Conservation (phyloP, 2,888 invertebrate genomes). For the Chydorus sphaericus region DNA sequence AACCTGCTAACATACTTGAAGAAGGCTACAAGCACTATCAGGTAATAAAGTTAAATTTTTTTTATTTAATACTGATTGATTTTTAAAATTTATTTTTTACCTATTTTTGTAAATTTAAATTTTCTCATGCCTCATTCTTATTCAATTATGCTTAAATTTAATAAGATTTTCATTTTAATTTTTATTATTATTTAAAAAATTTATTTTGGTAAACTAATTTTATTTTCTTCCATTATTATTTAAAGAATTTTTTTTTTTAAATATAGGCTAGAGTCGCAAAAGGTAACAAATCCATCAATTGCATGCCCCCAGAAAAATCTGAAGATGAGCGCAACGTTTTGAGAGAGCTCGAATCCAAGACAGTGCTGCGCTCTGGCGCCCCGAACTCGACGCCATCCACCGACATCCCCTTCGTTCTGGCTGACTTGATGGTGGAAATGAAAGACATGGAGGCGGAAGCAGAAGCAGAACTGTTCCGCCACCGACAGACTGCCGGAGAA, state of each 20-base stretch:
- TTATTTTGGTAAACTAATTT: no score
- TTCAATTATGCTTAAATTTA: no score
- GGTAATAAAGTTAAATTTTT: no score
- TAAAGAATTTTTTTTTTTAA: no score
- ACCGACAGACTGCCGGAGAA: not conserved
- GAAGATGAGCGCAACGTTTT: not conserved
- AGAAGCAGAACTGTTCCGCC: not conserved
- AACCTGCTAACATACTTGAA: conserved; percentile 60
- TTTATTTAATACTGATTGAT: no score
- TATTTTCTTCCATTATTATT: no score
- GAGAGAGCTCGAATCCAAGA: not conserved
- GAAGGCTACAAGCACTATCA: conserved; percentile 46
- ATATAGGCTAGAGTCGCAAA: not conserved
- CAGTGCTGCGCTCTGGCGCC: not conserved
- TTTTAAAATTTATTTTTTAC: no score
- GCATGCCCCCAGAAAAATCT: not conserved
- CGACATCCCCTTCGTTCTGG: conserved; percentile 17
- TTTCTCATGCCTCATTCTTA: no score
- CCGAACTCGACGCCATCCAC: conserved; percentile 18
- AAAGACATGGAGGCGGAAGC: not conserved
- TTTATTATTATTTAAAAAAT: no score
- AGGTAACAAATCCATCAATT: not conserved
- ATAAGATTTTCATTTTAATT: no score
- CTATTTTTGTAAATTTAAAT: no score
- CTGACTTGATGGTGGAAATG: conserved; percentile 27